Base-by-base conservation (phyloP, 2,888 invertebrate species). In the Hecatera dysodea region DNA sequence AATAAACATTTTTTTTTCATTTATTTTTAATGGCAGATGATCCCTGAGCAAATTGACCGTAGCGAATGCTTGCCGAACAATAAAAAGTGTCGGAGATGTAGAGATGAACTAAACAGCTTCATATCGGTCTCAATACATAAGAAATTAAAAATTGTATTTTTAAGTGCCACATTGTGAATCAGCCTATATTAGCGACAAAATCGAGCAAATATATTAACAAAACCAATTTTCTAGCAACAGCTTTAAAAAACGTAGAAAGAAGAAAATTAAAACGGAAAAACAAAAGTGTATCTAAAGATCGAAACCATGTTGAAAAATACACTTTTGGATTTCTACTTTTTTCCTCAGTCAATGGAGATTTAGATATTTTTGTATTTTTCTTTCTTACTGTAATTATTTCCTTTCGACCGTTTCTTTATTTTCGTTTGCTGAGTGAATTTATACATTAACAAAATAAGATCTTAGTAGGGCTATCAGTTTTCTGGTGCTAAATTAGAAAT, bases 251-350 rank as follows among this genome's bases (percentile, higher is more conserved):
- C 15, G 15, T 29, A 7, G 11, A 42, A 12, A 33, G 3, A 29
- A 48, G 24, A n/a, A 17, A 56, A 29, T 22, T 39, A n/a, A 57
- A 70, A 24, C 12, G 6, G 19, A 24, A 44, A 42, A 17, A 15
- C 12, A 57, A 57, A 42, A 69, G 15, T 33, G 24, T 33, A 6
- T 56, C 24, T 22, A 39, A 46, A 15, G 9, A 67, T 39, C 36
- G 15, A 39, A 46, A 27, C 19, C 27, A 67, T 39, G 11, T 22
- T n/a, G 15, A 2, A 52, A 50, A 66, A 42, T 39, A 67, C 29
- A 24, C 22, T 39, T 50, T 50, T 15, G 9, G 1, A 52, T 24
- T 1, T 5, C 15, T 0, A 15, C 12, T 62, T 27, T 63, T 46
- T 24, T 19, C 15, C 1, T 15, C 17, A 33, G 7, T 7, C 5